Evolutionary conservation across 1,140 invertebrate species (phyloP).

Genomic region (Meloidogyne exigua): DNA sequence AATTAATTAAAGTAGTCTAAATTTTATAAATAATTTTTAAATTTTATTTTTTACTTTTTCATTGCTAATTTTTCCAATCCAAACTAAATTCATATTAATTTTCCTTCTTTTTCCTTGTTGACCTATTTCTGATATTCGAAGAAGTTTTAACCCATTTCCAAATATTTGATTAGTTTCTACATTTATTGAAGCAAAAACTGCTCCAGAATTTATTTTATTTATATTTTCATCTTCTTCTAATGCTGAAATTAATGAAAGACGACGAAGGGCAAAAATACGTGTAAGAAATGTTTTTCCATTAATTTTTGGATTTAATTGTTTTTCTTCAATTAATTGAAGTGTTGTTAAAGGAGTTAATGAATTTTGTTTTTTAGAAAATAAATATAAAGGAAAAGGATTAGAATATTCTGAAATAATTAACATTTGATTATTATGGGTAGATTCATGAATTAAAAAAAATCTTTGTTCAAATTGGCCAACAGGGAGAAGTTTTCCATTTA

Average conservation of each 20-base stretch:
- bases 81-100: slow-evolving; percentile 5
- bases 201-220: background rate
- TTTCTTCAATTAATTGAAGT: slow-evolving; percentile 22
- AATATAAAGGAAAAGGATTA: slow-evolving; percentile 18
- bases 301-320: slow-evolving; percentile 1
- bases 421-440: background rate
- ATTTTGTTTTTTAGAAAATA: slow-evolving; percentile 14
- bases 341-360: slow-evolving; percentile 22
- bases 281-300: slow-evolving; percentile 15
- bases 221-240: background rate
- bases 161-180: slow-evolving; percentile 9
- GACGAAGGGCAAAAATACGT: slow-evolving; percentile 19
- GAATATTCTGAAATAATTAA: slow-evolving; percentile 19
- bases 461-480: slow-evolving; percentile 8
- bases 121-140: slow-evolving; percentile 16
- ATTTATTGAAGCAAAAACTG: slow-evolving; percentile 18
- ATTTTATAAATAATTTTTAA: background rate
- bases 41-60: slow-evolving; percentile 11
- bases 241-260: slow-evolving; percentile 11
- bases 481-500: slow-evolving; percentile 16
- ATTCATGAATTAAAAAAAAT: slow-evolving; percentile 22
- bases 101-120: background rate
- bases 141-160: slow-evolving; percentile 12
- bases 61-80: slow-evolving; percentile 15
- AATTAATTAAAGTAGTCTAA: slow-evolving; percentile 11